A percentile compares a stretch with the other conserved stretches of the same genome.
Evolutionary conservation across 2,113 vertebrate species (phyloP).

Genomic region (Hoplias malabaricus): DNA sequence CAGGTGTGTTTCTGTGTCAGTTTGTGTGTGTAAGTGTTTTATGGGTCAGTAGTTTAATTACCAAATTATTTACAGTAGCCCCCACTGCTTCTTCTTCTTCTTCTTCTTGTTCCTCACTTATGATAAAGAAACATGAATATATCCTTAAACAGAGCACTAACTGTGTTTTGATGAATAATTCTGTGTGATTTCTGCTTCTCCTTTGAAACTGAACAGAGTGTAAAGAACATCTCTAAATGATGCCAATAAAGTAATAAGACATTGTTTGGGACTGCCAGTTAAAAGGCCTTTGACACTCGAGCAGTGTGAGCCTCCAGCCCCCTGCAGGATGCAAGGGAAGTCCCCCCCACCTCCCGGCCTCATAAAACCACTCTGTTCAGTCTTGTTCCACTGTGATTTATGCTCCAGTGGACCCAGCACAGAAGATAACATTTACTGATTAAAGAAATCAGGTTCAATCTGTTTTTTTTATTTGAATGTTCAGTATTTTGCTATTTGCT

Average conservation of each 20-base stretch:
- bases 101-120: neutral
- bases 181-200: neutral
- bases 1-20: slow-evolving; percentile 10
- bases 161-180: slow-evolving; percentile 2
- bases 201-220: slow-evolving; percentile 34
- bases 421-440: slow-evolving; percentile 69
- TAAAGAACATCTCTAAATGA: slow-evolving; percentile 47
- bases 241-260: slow-evolving; percentile 57
- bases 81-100: neutral
- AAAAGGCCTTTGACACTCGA: slow-evolving; percentile 69
- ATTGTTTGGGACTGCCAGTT: slow-evolving; percentile 59
- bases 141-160: slow-evolving; percentile 10
- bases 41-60: slow-evolving; percentile 47
- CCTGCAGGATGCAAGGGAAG: slow-evolving; percentile 77
- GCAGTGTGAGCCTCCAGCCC: slow-evolving; percentile 64
- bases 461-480: neutral
- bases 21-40: slow-evolving; percentile 44
- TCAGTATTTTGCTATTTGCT: no score
- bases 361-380: slow-evolving; percentile 72
- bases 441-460: slow-evolving; percentile 37
- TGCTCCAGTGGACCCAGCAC: slow-evolving; percentile 61
- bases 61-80: slow-evolving; percentile 20
- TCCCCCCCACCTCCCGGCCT: slow-evolving; percentile 63
- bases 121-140: neutral
- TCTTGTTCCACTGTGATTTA: slow-evolving; percentile 73